These are phyloP conservation scores for Vultur gryphus DNA, from an alignment of 2,797 vertebrate species.

Conservation along the genomic window DNA sequence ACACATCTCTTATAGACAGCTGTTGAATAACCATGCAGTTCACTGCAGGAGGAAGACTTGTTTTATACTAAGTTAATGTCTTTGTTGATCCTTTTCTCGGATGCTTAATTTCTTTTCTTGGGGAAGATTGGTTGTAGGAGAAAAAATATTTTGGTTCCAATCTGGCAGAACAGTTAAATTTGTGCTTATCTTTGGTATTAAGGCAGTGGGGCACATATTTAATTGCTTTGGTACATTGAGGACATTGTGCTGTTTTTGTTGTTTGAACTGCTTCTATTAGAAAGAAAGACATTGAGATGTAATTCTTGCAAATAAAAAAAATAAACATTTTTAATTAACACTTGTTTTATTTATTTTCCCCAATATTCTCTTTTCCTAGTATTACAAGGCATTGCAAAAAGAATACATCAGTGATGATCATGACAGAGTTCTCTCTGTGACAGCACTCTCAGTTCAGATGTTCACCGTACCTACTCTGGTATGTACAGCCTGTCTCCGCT, in stretches of 20 bases:
- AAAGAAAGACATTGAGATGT: not conserved
- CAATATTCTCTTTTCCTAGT: constrained; percentile 66
- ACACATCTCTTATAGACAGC: not conserved
- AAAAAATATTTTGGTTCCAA: not conserved
- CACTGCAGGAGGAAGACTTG: not conserved
- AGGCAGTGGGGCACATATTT: not conserved
- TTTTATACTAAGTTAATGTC: not conserved
- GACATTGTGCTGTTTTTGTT: not conserved
- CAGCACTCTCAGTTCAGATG: constrained; percentile 95
- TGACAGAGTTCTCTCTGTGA: constrained; percentile 92
- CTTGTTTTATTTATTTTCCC: not conserved
- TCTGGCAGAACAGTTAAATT: not conserved
- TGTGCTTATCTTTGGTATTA: not conserved
- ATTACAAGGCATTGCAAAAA: constrained; percentile 91
- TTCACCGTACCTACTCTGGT: constrained; percentile 98
- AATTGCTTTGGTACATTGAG: not conserved
- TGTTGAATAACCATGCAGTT: not conserved
- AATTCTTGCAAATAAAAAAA: not conserved
- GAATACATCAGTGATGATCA: constrained; percentile 96
- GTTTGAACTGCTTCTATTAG: not conserved
- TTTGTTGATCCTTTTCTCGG: not conserved
- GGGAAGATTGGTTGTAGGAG: not conserved
- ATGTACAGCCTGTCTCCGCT: constrained; percentile 25
- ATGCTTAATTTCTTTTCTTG: not conserved
- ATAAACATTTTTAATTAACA: not conserved